A percentile compares a stretch with the other conserved stretches of the same genome.
Conservation (phyloP, 2,797 vertebrate species). For the Semotilus atromaculatus region DNA sequence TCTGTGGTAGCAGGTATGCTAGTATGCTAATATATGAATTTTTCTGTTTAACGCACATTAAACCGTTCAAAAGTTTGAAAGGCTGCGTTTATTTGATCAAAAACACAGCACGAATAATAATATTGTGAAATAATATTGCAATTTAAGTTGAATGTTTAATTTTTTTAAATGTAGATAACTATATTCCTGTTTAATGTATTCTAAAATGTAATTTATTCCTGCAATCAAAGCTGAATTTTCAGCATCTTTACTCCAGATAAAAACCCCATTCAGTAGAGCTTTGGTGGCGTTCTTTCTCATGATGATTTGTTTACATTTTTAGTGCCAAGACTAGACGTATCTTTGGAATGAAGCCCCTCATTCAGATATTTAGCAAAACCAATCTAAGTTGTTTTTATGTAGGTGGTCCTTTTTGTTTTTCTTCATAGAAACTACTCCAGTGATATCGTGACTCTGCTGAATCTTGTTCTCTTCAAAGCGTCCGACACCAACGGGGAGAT, state of each 20-base stretch:
- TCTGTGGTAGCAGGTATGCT: constrained; percentile 90
- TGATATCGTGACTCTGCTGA: constrained; percentile 95
- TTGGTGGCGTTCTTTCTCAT: not conserved
- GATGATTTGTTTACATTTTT: constrained; percentile 24
- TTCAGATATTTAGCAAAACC: not conserved
- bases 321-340: not conserved
- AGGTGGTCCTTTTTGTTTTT: not conserved
- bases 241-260: not conserved
- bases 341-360: not conserved
- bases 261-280: not conserved
- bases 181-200: not conserved
- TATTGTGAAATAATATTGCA: too few species aligned
- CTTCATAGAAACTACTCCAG: constrained; percentile 92
- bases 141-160: too few species aligned
- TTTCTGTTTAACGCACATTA: not conserved
- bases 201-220: not conserved
- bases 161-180: too few species aligned
- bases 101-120: too few species aligned
- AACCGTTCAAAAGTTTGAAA: not conserved
- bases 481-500: constrained; percentile 97
- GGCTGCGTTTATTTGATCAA: too few species aligned
- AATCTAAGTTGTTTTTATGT: not conserved
- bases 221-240: too few species aligned
- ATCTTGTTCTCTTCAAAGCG: constrained; percentile 96
- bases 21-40: not conserved